Evolutionary conservation across 2,113 vertebrate genomes (phyloP).

Genomic region (Tor tambroides): DNA sequence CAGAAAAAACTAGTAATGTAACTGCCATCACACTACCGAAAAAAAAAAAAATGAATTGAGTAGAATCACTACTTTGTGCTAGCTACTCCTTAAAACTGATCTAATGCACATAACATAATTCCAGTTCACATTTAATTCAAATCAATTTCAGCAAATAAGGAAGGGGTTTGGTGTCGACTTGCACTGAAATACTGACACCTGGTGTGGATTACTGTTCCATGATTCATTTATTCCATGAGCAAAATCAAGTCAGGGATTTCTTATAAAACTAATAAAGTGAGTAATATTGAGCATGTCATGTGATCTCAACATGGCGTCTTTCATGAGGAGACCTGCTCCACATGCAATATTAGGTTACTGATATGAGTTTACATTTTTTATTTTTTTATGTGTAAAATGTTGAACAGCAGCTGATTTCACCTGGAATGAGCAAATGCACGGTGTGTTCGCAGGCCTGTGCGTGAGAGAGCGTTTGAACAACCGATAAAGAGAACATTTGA

Average conservation of each 20-base stretch:
- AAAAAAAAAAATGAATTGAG: no score
- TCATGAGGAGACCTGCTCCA: neutral
- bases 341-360: neutral
- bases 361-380: no score
- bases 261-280: neutral
- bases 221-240: neutral
- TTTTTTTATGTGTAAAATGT: neutral
- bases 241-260: neutral
- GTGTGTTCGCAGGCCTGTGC: conserved; percentile 45
- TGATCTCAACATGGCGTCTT: neutral
- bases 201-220: neutral
- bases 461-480: conserved; percentile 45
- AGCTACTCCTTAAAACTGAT: neutral
- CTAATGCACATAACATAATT: neutral
- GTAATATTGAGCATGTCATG: neutral
- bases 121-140: no score
- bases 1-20: no score
- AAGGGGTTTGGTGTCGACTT: neutral
- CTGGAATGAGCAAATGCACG: neutral
- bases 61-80: no score
- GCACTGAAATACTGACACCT: neutral
- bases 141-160: neutral
- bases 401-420: neutral
- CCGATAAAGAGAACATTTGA: conserved; percentile 61
- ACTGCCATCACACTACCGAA: no score